Conservation (phyloP, 1,140 invertebrate genomes). For the Prorops nasuta region DNA sequence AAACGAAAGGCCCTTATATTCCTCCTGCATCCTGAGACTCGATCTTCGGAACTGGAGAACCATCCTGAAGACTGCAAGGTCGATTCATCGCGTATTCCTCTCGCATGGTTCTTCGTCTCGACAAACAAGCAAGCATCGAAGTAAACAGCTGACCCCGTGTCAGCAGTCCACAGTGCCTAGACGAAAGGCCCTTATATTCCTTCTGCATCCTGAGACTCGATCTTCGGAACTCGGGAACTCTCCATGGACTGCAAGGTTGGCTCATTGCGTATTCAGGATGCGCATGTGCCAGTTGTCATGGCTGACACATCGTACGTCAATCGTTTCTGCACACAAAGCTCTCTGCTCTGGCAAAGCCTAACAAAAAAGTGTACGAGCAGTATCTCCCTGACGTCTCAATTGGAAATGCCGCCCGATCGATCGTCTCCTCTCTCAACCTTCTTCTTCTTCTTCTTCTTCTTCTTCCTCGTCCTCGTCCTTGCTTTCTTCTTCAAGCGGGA, state of each 20-base stretch:
- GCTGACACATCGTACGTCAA: constrained; percentile 58
- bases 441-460: not conserved
- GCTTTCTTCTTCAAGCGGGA: too few species aligned
- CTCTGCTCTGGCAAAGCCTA: constrained; percentile 11
- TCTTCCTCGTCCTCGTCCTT: not conserved
- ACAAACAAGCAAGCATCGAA: too few species aligned
- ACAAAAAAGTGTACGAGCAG: constrained; percentile 38
- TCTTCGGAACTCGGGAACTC: constrained; percentile 21
- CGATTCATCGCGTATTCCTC: too few species aligned
- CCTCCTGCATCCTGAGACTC: too few species aligned
- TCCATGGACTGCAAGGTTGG: constrained; percentile 20
- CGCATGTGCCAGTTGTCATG: constrained; percentile 57
- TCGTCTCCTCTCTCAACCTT: constrained; percentile 21
- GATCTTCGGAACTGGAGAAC: too few species aligned
- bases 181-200: too few species aligned
- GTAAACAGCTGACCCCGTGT: too few species aligned
- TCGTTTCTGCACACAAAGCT: constrained; percentile 47
- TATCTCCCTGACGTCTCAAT: constrained; percentile 48
- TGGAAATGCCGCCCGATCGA: constrained; percentile 34
- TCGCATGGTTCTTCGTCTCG: too few species aligned
- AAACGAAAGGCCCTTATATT: too few species aligned
- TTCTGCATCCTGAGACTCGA: too few species aligned
- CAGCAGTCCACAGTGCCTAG: too few species aligned
- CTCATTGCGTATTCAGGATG: constrained; percentile 55
- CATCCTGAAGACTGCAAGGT: too few species aligned